phyloP scores from a whole-genome alignment of 2,113 vertebrate genomes.

The Elanus axillaris region DNA sequence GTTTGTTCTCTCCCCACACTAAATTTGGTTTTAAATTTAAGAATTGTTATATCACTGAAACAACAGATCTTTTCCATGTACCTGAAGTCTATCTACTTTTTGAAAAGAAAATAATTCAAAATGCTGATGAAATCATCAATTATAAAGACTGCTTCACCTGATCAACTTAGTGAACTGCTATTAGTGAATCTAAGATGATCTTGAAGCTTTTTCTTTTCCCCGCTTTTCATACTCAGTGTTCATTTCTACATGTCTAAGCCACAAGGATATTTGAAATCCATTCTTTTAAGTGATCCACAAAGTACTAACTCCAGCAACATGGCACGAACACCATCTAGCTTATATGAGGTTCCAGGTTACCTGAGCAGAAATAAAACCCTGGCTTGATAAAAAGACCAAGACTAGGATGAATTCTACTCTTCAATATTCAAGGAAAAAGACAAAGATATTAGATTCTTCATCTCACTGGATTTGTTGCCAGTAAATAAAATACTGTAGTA shows the following conservation, averaged over 20 bases:
- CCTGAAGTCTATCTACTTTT: background rate
- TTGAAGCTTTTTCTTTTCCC: background rate
- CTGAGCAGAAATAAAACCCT: background rate
- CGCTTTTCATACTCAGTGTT: background rate
- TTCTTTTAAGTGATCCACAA: background rate
- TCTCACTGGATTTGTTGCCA: background rate
- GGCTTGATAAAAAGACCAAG: background rate
- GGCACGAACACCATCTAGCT: background rate
- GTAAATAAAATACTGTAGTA: background rate
- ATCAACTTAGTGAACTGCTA: background rate
- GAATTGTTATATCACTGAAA: background rate
- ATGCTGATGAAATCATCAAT: background rate
- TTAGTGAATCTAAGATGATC: background rate
- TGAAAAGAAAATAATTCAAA: background rate
- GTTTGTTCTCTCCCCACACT: background rate
- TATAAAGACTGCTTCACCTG: background rate
- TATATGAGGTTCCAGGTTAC: background rate
- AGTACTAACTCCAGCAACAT: background rate
- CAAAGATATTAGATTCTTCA: background rate
- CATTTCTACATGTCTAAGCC: background rate
- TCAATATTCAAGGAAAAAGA: background rate
- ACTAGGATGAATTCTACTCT: background rate
- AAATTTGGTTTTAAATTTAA: background rate
- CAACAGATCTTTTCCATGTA: background rate
- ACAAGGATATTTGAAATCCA: background rate